Base-by-base conservation (phyloP, 1,140 invertebrate species). In the Habropoda laboriosa region DNA sequence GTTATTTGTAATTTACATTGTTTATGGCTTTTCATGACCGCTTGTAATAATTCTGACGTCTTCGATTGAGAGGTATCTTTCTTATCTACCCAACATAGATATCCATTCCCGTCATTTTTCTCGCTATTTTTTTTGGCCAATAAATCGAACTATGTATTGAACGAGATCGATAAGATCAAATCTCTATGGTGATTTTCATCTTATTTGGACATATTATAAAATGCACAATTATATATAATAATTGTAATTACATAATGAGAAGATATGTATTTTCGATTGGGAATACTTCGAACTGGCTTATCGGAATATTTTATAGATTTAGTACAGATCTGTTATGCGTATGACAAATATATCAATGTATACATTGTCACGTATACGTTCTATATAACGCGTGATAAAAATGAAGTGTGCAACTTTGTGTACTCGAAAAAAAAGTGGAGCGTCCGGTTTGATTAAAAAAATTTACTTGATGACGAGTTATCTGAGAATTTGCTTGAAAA, bases 211-310 rank as follows among this genome's bases (percentile, higher is more conserved):
- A 16, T 55, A 27, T 21, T 30, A 35, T 21, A 38, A 64, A 49
- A 45, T 45, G 45, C 5, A n/a, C 45, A 80, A 64, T 75, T 83
- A 74, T 57, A n/a, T n/a, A 58, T 30, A 55, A 61, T 77, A 81
- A 81, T 72, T n/a, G 21, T 66, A 60, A 70, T 75, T 80, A 66
- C 30, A 61, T 49, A 80, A 84, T 83, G 7, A 24, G 3, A 49
- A 21, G 5, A 45, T 47, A 32, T 27, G 8, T 27, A 63, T 75
- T 66, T 66, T 64, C 24, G 8, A 63, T 81, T 30, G 40, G 18
- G 12, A 64, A 81, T 81, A 32, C 38, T 76, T 81, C 32, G 53
- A 13, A 53, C 30, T 1, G 24, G 40, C 71, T 85, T 78, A 85
- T 81, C 73, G 27, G 4, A 55, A 10, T n/a, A n/a, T 27, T 77